Evolutionary conservation across 2,797 vertebrate species (phyloP), one percentile per base, ranked within the genome.

Genomic region (Cirrhinus molitorella): DNA sequence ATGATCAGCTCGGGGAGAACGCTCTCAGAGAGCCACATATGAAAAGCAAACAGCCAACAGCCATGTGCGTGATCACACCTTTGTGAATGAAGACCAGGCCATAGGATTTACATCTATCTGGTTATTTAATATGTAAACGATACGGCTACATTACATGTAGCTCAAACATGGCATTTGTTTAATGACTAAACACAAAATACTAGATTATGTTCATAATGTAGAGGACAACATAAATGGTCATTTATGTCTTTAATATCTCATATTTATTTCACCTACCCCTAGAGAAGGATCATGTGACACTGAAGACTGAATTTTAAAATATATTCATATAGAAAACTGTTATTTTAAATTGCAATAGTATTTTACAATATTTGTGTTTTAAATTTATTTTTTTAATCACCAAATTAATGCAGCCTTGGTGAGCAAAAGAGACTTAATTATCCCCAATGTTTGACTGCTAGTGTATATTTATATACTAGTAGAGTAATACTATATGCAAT

Each of bases 1-100:
- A 87, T 76, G 74, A 71, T 81, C 73, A 73, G 84, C 68, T 67
- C n/a, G 28, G 16, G 28, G 57, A 37, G 76, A 59, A 55, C 1
- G 25, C 65, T 55, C 25, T 14, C 51, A 45, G 34, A 72, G 65
- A 76, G 25, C 45, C 65, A 49, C 34, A 61, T 51, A 72, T 72
- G 14, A 63, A 55, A 79, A 61, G 75, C 40, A 80, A 71, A 53
- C 55, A 67, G 59, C 13, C 28, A 66, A 67, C 59, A 45, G 81
- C 6, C n/a, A 14, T 31, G 61, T 28, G 61, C 0, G 6, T 45
- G n/a, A 25, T 74, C 74, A 71, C 47, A 72, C 25, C 40, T 81
- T 73, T 37, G 40, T 81, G 21, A 81, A 61, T 72, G 40, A n/a
- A 34, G 67, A 7, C 10, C 53, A 28, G 49, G 49, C 1, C 6